A percentile compares a stretch with the other conserved stretches of the same genome.
Evolutionary conservation across 2,888 invertebrate genomes (phyloP).

Genomic region (Aphodius sticticus): DNA sequence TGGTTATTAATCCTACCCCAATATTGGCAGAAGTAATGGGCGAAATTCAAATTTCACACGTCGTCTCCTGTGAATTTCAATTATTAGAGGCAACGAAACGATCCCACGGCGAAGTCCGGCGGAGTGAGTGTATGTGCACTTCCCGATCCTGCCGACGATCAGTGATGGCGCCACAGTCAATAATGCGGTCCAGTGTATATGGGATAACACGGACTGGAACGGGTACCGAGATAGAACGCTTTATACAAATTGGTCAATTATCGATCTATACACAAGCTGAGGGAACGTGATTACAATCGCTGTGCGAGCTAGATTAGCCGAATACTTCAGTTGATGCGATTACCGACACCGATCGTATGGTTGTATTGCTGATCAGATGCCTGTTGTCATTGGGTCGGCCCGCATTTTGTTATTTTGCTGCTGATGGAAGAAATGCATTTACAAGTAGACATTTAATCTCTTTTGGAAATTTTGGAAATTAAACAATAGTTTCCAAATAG

Average conservation of each 20-base stretch:
- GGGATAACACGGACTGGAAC: background rate
- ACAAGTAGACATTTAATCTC: too few species aligned
- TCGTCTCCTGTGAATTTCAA: background rate
- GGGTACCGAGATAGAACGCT: background rate
- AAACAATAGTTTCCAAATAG: too few species aligned
- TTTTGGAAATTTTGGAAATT: too few species aligned
- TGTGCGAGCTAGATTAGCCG: background rate
- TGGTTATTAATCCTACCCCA: background rate
- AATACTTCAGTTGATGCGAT: background rate
- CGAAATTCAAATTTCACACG: conserved; percentile 4
- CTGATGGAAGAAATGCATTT: too few species aligned
- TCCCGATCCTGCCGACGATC: background rate
- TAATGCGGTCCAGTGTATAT: background rate
- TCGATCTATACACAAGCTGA: background rate
- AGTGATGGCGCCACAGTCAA: background rate
- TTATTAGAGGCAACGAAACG: background rate
- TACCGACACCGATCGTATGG: too few species aligned
- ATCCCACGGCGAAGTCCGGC: background rate
- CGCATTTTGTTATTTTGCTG: too few species aligned
- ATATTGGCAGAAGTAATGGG: background rate
- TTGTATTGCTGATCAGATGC: too few species aligned
- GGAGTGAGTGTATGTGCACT: background rate
- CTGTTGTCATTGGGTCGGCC: too few species aligned
- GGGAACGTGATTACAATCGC: background rate
- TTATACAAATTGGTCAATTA: background rate